Base-by-base conservation (phyloP, 2,797 vertebrate genomes). In the Eulemur albifrons region DNA sequence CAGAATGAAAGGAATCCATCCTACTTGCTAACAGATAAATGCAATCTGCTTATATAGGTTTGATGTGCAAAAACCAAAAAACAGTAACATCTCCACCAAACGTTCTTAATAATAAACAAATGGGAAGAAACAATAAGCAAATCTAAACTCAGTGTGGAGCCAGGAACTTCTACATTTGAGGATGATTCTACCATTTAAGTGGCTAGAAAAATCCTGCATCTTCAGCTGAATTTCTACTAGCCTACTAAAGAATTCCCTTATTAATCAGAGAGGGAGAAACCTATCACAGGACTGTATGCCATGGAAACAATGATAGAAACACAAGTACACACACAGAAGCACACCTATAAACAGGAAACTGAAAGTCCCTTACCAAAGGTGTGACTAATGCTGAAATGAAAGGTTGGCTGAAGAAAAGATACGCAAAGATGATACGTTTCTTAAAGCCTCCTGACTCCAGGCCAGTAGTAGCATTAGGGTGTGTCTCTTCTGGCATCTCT, bases 51-150 rank as follows among this genome's bases (percentile, higher is more conserved):
- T n/a, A 23, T 17, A 89, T 11, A 15, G 59, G 61, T 94, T 97
- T 97, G 97, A 97, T 97, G 91, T 92, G 79, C 45, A 95, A 85
- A 95, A 95, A 91, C 96, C 96, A 96, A 14, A 93, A 84, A 96
- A 52, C 61, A 38, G 61, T 5, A 52, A 40, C 14, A 77, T 13
- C 4, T 18, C n/a, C 43, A 40, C n/a, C 54, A 52, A 63, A 79
- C 25, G 17, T 5, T 40, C 35, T 79, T 54, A 92, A n/a, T 93
- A 95, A 95, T 54, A 88, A 93, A 96, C 77, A 94, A 93, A 80
- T 5, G 59, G 54, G 23, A 65, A 87, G 43, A 54, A 81, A 85
- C n/a, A 90, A 79, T 32, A 83, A 85, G 96, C 38, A 97, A 94
- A 92, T 27, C 77, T 88, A 95, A 75, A 89, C 48, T 81, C 27